Percentiles rank a stretch among this genome's conserved stretches.
phyloP scores from a whole-genome alignment of 2,797 vertebrate species.

The Chrosomus eos region DNA sequence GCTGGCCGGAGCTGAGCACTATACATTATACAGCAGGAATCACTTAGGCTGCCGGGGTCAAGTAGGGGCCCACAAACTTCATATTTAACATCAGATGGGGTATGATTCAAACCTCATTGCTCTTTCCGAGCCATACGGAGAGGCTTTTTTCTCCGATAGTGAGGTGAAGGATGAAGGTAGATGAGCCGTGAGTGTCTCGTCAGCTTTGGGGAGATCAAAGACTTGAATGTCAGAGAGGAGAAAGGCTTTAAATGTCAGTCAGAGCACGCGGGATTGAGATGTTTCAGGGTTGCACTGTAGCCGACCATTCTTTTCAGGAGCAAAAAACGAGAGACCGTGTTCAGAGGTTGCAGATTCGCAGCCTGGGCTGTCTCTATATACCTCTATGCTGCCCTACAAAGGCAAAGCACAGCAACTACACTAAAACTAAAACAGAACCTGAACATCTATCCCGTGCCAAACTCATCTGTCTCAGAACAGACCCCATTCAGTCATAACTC shows the following conservation, averaged over 20 bases:
- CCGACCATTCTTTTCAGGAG: background rate
- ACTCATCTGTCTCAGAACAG: background rate
- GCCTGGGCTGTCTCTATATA: background rate
- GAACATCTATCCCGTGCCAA: background rate
- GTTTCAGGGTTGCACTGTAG: slow-evolving; percentile 10
- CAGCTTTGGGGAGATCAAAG: slow-evolving; percentile 57
- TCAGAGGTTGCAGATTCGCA: background rate
- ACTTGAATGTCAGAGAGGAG: slow-evolving; percentile 48
- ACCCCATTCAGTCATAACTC: background rate
- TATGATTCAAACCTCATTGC: slow-evolving; percentile 54
- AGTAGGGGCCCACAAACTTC: slow-evolving; percentile 54
- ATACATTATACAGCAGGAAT: slow-evolving; percentile 54
- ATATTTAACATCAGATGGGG: slow-evolving; percentile 53
- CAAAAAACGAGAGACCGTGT: slow-evolving; percentile 10
- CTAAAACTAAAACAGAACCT: background rate
- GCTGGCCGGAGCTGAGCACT: slow-evolving; percentile 51
- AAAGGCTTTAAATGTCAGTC: slow-evolving; percentile 48
- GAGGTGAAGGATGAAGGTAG: slow-evolving; percentile 47
- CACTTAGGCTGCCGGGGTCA: slow-evolving; percentile 56
- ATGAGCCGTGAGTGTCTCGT: slow-evolving; percentile 48
- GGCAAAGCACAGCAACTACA: background rate
- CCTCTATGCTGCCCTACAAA: background rate
- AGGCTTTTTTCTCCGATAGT: slow-evolving; percentile 23
- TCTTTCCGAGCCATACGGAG: slow-evolving; percentile 36
- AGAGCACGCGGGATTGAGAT: slow-evolving; percentile 39